A percentile compares a stretch with the other conserved stretches of the same genome.
Evolutionary conservation across 1,140 invertebrate species (phyloP).

Genomic region (Pogonus chalceus): DNA sequence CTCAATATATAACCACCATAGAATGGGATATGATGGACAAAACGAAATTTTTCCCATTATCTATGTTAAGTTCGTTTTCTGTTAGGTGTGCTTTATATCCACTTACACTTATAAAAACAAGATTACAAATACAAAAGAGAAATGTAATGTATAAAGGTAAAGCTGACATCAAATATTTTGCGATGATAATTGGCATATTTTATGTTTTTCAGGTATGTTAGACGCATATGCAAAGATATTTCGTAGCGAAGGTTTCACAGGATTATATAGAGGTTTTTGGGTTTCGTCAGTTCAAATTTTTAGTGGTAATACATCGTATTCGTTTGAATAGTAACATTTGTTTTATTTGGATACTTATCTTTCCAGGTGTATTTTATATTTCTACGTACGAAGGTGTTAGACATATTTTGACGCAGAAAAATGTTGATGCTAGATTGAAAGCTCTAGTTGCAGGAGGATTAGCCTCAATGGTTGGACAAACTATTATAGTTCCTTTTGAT

Average conservation of each 20-base stretch:
- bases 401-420: slow-evolving; percentile 60
- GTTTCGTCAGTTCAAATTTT: slow-evolving; percentile 70
- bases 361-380: slow-evolving; percentile 88
- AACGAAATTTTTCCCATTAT: slow-evolving; percentile 82
- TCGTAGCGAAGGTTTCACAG: slow-evolving; percentile 71
- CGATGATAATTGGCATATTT: slow-evolving; percentile 2
- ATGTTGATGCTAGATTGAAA: slow-evolving; percentile 51
- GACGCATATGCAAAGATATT: slow-evolving; percentile 90
- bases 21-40: slow-evolving; percentile 99
- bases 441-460: slow-evolving; percentile 73
- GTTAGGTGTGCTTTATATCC: slow-evolving; percentile 89
- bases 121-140: slow-evolving; percentile 81
- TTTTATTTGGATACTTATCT: neutral
- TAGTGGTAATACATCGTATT: slow-evolving; percentile 27
- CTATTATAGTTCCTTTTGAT: slow-evolving; percentile 93
- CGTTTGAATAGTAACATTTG: neutral
- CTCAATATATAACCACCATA: slow-evolving; percentile 71
- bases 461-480: slow-evolving; percentile 89
- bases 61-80: slow-evolving; percentile 74
- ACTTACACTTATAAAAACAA: slow-evolving; percentile 91
- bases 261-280: slow-evolving; percentile 94
- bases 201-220: slow-evolving; percentile 54
- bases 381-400: slow-evolving; percentile 90
- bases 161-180: slow-evolving; percentile 4
- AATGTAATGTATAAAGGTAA: slow-evolving; percentile 72